phyloP scores from a whole-genome alignment of 2,888 invertebrate genomes.

The Drosophila siamana region DNA sequence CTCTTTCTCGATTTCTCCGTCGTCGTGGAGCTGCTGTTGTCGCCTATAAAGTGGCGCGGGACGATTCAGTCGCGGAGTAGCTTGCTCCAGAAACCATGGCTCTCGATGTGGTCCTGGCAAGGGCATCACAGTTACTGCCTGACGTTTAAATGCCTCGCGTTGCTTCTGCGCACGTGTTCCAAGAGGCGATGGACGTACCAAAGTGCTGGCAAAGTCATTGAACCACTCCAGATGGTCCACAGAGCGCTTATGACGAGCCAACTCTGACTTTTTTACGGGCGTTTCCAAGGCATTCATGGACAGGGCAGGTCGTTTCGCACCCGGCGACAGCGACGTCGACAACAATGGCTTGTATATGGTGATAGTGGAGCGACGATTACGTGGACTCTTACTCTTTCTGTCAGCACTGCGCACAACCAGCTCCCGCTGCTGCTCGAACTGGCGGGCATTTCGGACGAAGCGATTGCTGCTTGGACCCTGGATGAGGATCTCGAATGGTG shows the following conservation, averaged over 20 bases:
- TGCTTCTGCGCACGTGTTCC: conserved; percentile 45
- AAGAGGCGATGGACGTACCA: conserved; percentile 82
- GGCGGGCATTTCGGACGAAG: conserved; percentile 83
- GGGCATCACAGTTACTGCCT: conserved; percentile 9
- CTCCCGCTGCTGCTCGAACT: conserved; percentile 78
- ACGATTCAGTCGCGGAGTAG: conserved; percentile 52
- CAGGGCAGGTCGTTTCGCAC: conserved; percentile 15
- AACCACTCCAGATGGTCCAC: conserved; percentile 82
- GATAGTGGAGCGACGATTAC: conserved; percentile 81
- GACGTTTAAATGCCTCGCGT: conserved; percentile 45
- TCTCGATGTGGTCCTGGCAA: conserved; percentile 26
- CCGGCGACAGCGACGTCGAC: neutral
- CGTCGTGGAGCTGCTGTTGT: conserved; percentile 3
- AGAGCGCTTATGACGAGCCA: conserved; percentile 71
- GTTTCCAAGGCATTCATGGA: conserved; percentile 50
- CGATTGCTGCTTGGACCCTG: conserved; percentile 83
- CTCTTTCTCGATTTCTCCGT: conserved; percentile 13
- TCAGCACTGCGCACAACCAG: conserved; percentile 23
- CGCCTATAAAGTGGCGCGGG: conserved; percentile 60
- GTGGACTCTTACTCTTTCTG: conserved; percentile 32
- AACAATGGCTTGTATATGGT: conserved; percentile 81
- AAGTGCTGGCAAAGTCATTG: conserved; percentile 74
- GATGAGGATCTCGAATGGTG: conserved; percentile 84
- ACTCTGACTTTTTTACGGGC: conserved; percentile 29
- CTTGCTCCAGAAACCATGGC: conserved; percentile 67